A percentile compares a stretch with the other conserved stretches of the same genome.
Evolutionary conservation across 2,797 vertebrate genomes (phyloP).

Genomic region (Notolabrus celidotus): DNA sequence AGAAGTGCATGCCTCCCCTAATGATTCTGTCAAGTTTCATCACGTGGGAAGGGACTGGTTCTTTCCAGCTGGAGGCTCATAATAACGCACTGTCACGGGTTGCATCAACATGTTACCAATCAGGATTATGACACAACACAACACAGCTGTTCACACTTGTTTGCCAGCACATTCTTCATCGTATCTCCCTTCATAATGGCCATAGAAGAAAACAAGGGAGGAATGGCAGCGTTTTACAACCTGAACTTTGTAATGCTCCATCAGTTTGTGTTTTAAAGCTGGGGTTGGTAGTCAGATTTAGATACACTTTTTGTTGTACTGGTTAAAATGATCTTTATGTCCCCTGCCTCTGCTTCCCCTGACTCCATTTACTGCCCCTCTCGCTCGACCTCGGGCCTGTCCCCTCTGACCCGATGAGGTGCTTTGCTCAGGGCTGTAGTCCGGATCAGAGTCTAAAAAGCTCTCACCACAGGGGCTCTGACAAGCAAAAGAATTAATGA

Average conservation of each 20-base stretch:
- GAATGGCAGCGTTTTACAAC: constrained; percentile 10
- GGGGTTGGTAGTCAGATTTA: too few species aligned
- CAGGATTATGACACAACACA: constrained; percentile 43
- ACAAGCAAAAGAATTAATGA: too few species aligned
- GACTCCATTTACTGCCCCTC: too few species aligned
- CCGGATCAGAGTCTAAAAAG: too few species aligned
- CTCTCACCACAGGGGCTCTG: too few species aligned
- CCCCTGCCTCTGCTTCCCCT: too few species aligned
- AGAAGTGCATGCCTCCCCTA: constrained; percentile 24
- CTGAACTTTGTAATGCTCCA: not conserved
- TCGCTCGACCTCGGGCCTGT: too few species aligned
- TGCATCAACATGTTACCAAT: constrained; percentile 40
- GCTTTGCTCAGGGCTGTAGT: too few species aligned
- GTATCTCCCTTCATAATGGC: constrained; percentile 21
- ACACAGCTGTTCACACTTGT: constrained; percentile 58
- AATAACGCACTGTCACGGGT: constrained; percentile 32
- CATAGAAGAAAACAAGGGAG: constrained; percentile 5
- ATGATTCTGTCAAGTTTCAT: constrained; percentile 68
- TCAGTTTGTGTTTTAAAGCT: not conserved
- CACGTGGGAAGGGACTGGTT: constrained; percentile 29
- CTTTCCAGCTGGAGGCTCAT: constrained; percentile 47
- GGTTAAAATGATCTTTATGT: too few species aligned
- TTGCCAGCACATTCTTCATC: constrained; percentile 26
- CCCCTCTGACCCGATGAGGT: too few species aligned
- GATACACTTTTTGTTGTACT: too few species aligned